Evolutionary conservation across 2,113 vertebrate genomes (phyloP), one percentile per base, ranked within the genome.

Genomic region (Campylomormyrus numenius): DNA sequence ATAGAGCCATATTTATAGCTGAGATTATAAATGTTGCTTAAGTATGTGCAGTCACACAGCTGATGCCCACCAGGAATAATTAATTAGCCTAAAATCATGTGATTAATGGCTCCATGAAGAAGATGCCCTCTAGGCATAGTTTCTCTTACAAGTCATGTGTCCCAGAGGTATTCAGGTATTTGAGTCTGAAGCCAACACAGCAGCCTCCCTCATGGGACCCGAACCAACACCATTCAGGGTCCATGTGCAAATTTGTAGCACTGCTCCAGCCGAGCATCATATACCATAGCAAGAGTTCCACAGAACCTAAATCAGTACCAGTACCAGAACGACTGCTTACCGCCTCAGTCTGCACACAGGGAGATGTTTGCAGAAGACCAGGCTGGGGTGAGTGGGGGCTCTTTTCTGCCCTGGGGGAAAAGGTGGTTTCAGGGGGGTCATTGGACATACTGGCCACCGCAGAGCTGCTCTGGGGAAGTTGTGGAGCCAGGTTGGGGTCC

Each of bases 271-370:
- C 24, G 24, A 62, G 58, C 58, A n/a, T n/a, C 58, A 62, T 3
- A 62, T 62, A 62, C 58, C 58, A 62, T 9, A 27, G 24, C 58
- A 62, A 62, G 58, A 27, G 24, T 0, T 77, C 70, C 11, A 77
- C 31, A 77, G 70, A 77, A 77, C 31, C 11, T 19, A 31, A 77
- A 39, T 31, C 70, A 45, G 58, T 56, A 56, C 52, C 52, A 53
- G 17, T 93, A 95, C 94, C 94, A 94, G 93, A 27, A 70, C 90
- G 91, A 93, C 80, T 93, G 92, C 91, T 90, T 70, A 70, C 62
- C 62, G 62, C 62, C 62, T 70, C 92, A 93, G 95, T 93, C 91
- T 93, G 94, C 39, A 92, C 88, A 89, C 91, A 90, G 90, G 70
- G 90, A 1, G 90, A 92, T 84, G 88, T 91, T 17, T 58, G 90